phyloP scores from a whole-genome alignment of 2,113 vertebrate genomes.

The Bos javanicus region DNA sequence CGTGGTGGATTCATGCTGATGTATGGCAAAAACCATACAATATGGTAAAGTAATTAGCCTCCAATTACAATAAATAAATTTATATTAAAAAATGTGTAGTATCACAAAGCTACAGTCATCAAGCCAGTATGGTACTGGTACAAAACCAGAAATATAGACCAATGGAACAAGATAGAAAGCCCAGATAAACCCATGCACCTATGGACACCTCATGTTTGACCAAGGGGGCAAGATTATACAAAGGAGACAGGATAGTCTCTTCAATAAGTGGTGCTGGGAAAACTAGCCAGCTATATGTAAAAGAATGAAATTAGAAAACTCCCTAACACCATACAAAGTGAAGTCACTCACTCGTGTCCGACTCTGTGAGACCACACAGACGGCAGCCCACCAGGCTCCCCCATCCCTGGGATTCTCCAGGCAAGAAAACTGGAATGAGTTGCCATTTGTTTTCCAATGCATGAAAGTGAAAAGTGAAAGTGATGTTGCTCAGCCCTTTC shows the following conservation, averaged over 20 bases:
- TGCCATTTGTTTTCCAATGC: neutral
- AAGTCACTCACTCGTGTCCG: rapidly evolving
- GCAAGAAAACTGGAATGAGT: neutral
- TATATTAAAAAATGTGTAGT: neutral
- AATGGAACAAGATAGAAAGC: neutral
- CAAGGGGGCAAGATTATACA: neutral
- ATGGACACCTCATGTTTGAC: neutral
- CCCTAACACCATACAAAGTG: neutral
- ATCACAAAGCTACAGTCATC: neutral
- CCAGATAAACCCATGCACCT: neutral
- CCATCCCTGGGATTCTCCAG: neutral
- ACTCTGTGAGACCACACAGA: neutral
- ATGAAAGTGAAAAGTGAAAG: neutral
- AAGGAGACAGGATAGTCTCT: neutral
- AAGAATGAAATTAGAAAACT: neutral
- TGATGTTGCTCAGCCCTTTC: rapidly evolving
- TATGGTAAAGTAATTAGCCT: too few relatives aligned
- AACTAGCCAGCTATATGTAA: neutral
- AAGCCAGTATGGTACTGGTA: neutral
- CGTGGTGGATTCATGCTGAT: too few relatives aligned
- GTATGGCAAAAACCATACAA: too few relatives aligned
- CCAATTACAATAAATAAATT: too few relatives aligned
- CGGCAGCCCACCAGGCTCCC: rapidly evolving
- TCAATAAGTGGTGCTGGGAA: neutral
- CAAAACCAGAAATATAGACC: neutral